Evolutionary conservation across 1,140 invertebrate genomes (phyloP).

Genomic region (Calliphora vicina): DNA sequence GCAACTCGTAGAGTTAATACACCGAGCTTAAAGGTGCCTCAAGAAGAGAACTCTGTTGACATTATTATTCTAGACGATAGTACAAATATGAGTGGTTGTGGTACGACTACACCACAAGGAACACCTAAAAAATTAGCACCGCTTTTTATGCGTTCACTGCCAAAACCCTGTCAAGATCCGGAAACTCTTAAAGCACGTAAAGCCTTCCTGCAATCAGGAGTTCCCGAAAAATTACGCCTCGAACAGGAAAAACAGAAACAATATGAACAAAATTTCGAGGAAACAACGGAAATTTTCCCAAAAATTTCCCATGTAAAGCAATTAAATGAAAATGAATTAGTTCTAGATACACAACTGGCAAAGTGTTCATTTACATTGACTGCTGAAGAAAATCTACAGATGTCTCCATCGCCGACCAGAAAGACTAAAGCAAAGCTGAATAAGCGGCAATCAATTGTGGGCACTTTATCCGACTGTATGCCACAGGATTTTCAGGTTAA

Average conservation of each 20-base stretch:
- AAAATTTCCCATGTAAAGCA: slow-evolving; percentile 65
- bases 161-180: slow-evolving; percentile 67
- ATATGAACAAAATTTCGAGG: slow-evolving; percentile 56
- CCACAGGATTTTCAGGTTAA: background rate
- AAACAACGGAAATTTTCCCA: slow-evolving; percentile 64
- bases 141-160: slow-evolving; percentile 66
- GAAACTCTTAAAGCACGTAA: slow-evolving; percentile 67
- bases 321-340: background rate
- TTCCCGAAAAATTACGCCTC: slow-evolving; percentile 68
- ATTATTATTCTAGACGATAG: slow-evolving; percentile 53
- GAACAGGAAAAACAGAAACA: slow-evolving; percentile 62
- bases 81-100: slow-evolving; percentile 41
- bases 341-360: background rate
- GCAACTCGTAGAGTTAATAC: background rate
- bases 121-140: slow-evolving; percentile 67
- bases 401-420: background rate
- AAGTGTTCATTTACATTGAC: background rate
- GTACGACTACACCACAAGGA: background rate
- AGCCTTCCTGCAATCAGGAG: slow-evolving; percentile 69
- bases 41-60: slow-evolving; percentile 16
- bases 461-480: background rate
- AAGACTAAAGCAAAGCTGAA: background rate
- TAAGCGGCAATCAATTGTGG: background rate
- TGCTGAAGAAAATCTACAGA: background rate
- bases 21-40: background rate